Conservation (phyloP, 2,113 vertebrate species). For the Varanus salvator region DNA sequence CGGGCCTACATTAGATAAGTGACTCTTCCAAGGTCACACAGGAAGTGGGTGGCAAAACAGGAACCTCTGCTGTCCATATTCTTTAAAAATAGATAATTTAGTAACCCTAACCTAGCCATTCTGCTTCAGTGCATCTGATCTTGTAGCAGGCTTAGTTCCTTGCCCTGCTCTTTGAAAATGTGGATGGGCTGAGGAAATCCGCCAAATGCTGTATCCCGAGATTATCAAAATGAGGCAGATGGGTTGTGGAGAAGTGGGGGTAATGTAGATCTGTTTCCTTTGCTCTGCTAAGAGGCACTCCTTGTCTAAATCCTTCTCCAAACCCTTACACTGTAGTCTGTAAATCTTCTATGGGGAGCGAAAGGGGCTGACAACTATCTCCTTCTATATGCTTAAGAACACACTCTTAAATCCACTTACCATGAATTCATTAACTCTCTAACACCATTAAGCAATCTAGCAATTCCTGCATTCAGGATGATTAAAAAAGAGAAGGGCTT, state of each 20-base stretch:
- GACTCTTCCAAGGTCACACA: constrained; percentile 32
- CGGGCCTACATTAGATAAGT: background rate
- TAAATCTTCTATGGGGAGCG: background rate
- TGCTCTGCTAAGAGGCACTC: background rate
- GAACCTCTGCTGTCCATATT: background rate
- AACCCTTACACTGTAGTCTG: background rate
- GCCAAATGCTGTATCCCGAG: background rate
- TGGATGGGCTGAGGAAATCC: background rate
- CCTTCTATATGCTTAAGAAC: background rate
- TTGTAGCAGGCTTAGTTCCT: too few species aligned
- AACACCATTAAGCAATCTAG: background rate
- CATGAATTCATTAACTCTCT: background rate
- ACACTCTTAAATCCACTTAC: background rate
- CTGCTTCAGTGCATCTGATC: background rate
- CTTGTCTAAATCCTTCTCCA: background rate
- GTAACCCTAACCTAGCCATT: background rate
- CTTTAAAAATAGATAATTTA: background rate
- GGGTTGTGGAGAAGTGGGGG: background rate
- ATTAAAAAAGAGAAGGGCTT: background rate
- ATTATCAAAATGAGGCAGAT: constrained; percentile 7
- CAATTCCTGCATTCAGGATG: background rate
- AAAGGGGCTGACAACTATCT: background rate
- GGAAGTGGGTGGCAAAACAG: background rate
- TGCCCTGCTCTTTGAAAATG: background rate
- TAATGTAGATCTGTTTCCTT: background rate